Percentiles rank a stretch among this genome's conserved stretches.
Evolutionary conservation across 2,797 vertebrate species (phyloP).

Genomic region (Melanotaenia parkinsoni): DNA sequence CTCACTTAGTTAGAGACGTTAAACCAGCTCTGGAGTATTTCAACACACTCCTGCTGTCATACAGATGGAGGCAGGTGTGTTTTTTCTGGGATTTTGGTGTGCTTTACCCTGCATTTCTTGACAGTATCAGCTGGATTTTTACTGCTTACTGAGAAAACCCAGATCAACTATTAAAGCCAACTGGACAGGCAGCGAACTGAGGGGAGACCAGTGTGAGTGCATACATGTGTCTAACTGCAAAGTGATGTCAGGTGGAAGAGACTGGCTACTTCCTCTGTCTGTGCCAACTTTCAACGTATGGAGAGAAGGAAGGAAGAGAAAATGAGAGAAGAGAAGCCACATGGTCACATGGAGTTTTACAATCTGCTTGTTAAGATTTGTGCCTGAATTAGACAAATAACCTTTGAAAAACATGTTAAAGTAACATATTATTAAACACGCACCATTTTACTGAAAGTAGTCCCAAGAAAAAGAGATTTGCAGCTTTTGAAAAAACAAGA

Average conservation of each 20-base stretch:
- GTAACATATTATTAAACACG: neutral
- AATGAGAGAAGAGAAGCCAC: slow-evolving; percentile 37
- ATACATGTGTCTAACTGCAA: slow-evolving; percentile 50
- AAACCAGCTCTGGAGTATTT: slow-evolving; percentile 50
- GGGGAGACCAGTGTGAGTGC: slow-evolving; percentile 17
- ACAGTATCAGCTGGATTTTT: slow-evolving; percentile 49
- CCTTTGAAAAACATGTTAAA: slow-evolving; percentile 13
- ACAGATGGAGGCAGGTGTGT: slow-evolving; percentile 55
- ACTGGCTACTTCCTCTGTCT: slow-evolving; percentile 71
- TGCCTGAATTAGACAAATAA: slow-evolving; percentile 1
- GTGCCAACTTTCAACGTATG: slow-evolving; percentile 65
- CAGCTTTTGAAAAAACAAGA: neutral
- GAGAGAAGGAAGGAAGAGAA: slow-evolving; percentile 59
- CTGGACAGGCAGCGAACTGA: slow-evolving; percentile 19
- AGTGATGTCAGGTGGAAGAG: slow-evolving; percentile 81
- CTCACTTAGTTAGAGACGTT: slow-evolving; percentile 14
- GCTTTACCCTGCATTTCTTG: slow-evolving; percentile 44
- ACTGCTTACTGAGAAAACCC: slow-evolving; percentile 47
- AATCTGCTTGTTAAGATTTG: slow-evolving; percentile 5
- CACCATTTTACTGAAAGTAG: slow-evolving; percentile 1
- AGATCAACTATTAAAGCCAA: slow-evolving; percentile 39
- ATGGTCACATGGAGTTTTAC: slow-evolving; percentile 31
- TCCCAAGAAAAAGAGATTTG: neutral
- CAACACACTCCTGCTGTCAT: slow-evolving; percentile 27
- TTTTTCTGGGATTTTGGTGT: slow-evolving; percentile 28